phyloP scores from a whole-genome alignment of 1,140 invertebrate species.

The Chionoecetes opilio region DNA sequence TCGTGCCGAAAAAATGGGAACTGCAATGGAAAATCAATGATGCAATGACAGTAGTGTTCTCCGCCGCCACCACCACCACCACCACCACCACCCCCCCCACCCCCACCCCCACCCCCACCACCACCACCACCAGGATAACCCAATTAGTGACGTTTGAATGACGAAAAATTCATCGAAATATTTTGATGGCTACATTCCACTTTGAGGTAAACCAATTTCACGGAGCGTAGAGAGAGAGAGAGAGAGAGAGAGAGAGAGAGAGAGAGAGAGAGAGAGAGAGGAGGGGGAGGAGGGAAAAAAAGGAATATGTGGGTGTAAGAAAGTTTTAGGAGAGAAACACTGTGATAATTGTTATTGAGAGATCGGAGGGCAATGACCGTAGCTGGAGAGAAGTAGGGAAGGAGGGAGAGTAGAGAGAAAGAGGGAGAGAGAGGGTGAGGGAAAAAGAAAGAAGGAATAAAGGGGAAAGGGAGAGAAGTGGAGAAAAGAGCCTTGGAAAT shows the following conservation, averaged over 20 bases:
- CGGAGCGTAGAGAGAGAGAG: background rate
- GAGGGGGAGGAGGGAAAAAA: background rate
- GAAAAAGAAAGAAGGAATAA: background rate
- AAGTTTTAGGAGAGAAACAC: background rate
- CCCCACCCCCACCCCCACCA: background rate
- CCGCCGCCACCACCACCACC: slow-evolving; percentile 36
- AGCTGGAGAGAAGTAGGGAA: background rate
- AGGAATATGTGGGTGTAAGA: background rate
- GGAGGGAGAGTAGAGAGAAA: background rate
- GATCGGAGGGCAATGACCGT: background rate
- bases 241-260: slow-evolving; percentile 9
- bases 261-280: background rate
- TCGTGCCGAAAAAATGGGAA: slow-evolving; percentile 44
- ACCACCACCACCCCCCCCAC: slow-evolving; percentile 40
- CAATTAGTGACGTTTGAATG: background rate
- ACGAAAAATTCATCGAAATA: slow-evolving; percentile 6
- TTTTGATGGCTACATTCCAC: background rate
- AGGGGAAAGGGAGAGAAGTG: background rate
- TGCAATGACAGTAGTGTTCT: slow-evolving; percentile 52
- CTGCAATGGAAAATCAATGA: slow-evolving; percentile 66
- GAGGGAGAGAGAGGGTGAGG: background rate
- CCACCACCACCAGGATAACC: slow-evolving; percentile 14
- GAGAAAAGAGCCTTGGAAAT: background rate
- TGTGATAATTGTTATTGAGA: background rate
- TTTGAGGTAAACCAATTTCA: slow-evolving; percentile 4